phyloP scores from a whole-genome alignment of 2,888 invertebrate species.

The Idaea straminata region DNA sequence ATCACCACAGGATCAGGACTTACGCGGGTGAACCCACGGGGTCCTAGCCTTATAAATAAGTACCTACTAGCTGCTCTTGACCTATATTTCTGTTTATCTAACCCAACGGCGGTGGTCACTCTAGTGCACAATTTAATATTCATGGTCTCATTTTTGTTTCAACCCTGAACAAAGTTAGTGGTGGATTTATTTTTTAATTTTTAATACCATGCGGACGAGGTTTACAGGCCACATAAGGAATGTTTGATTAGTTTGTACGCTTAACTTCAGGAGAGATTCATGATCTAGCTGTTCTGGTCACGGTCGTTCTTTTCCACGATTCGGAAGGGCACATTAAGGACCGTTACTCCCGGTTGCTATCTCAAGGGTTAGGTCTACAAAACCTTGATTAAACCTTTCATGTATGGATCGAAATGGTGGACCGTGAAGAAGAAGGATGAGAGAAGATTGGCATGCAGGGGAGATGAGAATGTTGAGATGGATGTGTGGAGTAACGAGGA shows the following conservation, averaged over 20 bases:
- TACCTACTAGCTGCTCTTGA: not conserved
- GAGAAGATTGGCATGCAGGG: too few relatives aligned
- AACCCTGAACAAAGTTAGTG: not conserved
- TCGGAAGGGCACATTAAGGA: not conserved
- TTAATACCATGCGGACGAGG: not conserved
- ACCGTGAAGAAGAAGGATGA: too few relatives aligned
- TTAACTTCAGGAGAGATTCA: not conserved
- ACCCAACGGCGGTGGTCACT: not conserved
- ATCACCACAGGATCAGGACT: too few relatives aligned
- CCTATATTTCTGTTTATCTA: not conserved
- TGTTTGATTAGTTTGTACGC: not conserved
- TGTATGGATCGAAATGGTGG: too few relatives aligned
- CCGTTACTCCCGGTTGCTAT: too few relatives aligned
- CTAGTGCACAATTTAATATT: not conserved
- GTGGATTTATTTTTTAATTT: not conserved
- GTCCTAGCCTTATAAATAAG: too few relatives aligned
- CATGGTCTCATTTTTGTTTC: not conserved
- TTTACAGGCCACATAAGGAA: not conserved
- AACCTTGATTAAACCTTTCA: too few relatives aligned
- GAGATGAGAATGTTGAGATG: too few relatives aligned
- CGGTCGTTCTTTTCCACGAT: not conserved
- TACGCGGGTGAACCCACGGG: too few relatives aligned
- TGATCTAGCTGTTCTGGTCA: too few relatives aligned
- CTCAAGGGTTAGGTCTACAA: too few relatives aligned
- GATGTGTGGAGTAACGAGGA: too few relatives aligned